Evolutionary conservation across 1,140 invertebrate species (phyloP), one percentile per base, ranked within the genome.

Genomic region (Monochamus saltuarius): DNA sequence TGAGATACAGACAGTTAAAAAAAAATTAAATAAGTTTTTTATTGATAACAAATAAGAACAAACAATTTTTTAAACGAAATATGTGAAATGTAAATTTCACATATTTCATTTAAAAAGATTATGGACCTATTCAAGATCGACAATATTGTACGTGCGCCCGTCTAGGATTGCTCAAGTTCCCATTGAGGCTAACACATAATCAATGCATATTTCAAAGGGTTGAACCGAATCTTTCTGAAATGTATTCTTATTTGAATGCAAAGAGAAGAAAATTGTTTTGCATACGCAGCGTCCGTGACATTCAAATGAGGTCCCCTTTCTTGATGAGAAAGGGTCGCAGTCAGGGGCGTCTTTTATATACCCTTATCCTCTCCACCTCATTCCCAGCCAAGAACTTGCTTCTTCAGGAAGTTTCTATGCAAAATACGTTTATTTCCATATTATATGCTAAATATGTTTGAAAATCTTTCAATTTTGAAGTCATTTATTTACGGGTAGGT

Each of bases 371-470:
- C 22, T 29, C 22, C 22, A 29, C 22, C 22, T 29, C 22, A 29
- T 29, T 29, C 22, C 22, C 22, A 29, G 22, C 22, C 22, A 29
- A 29, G 22, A 29, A 29, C 22, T 29, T 29, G 22, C 22, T 29
- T 29, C 22, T 51, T 36, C 49, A 8, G 11, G 34, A 34, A 51
- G 19, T 51, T 51, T 51, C 37, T 51, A 51, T 51, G 49, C 49
- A 36, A 51, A 51, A 34, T 51, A 51, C 49, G 1, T 51, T 51
- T 13, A 51, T 51, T 51, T 51, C 49, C 49, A 51, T 51, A 51
- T 51, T 35, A 34, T 16, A 13, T 19, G 49, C n/a, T 51, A 34
- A 11, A 34, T 9, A 51, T 37, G 49, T 35, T 29, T 29, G 22
- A 29, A 29, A 29, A 29, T 29, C 22, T 29, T 29, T 29, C 22